A percentile compares a stretch with the other conserved stretches of the same genome.
Evolutionary conservation across 2,888 invertebrate species (phyloP).

Genomic region (Eucriotettix oculatus): DNA sequence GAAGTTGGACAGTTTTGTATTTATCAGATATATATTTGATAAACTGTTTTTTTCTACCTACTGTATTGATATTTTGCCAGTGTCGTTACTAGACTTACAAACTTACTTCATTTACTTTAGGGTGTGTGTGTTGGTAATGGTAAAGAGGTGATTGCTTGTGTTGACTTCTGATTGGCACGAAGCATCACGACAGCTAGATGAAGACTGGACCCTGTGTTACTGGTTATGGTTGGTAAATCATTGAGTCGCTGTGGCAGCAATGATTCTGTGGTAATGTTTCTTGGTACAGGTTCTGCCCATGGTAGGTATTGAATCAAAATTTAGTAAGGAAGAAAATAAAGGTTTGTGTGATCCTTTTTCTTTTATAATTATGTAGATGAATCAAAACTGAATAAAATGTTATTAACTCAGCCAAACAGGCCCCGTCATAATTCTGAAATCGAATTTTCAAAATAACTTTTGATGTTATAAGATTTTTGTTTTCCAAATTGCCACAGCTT

Average conservation of each 20-base stretch:
- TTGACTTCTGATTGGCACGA: slow-evolving; percentile 6
- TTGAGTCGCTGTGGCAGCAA: slow-evolving; percentile 1
- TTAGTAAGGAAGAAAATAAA: neutral
- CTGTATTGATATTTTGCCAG: neutral
- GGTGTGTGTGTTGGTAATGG: slow-evolving; percentile 13
- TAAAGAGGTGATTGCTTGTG: slow-evolving; percentile 11
- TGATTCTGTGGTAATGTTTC: slow-evolving; percentile 3
- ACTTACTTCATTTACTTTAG: slow-evolving; percentile 12
- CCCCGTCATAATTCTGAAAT: too few species aligned
- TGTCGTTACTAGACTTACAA: slow-evolving; percentile 3
- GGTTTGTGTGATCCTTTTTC: too few species aligned
- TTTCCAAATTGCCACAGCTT: too few species aligned
- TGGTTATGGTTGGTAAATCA: slow-evolving; percentile 5
- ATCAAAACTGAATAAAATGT: too few species aligned
- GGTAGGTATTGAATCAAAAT: slow-evolving; percentile 4
- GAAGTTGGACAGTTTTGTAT: neutral
- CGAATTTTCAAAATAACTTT: too few species aligned
- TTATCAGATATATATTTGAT: neutral
- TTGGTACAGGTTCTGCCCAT: slow-evolving; percentile 2
- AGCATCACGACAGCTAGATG: slow-evolving; percentile 3
- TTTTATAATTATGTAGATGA: too few species aligned
- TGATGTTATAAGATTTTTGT: too few species aligned
- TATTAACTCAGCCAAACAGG: too few species aligned
- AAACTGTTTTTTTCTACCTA: neutral
- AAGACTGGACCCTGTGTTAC: slow-evolving; percentile 5